phyloP scores from a whole-genome alignment of 2,113 vertebrate genomes.

The Pteruthius melanotis region DNA sequence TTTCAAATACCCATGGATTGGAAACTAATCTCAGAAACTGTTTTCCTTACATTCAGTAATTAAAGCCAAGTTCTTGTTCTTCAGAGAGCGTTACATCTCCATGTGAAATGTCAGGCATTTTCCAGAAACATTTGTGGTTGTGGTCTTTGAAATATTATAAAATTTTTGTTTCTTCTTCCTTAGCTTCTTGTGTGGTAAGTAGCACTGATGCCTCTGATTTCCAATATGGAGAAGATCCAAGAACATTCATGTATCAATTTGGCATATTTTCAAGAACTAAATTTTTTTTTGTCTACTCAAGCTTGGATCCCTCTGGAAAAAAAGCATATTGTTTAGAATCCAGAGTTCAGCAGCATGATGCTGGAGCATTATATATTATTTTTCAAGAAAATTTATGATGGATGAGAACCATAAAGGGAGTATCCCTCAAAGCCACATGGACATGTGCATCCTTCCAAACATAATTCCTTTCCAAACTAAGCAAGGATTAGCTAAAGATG shows the following conservation, averaged over 20 bases:
- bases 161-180: background rate
- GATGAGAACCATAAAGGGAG: background rate
- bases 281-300: background rate
- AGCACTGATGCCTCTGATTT: constrained; percentile 4
- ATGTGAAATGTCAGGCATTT: constrained; percentile 5
- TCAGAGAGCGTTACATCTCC: background rate
- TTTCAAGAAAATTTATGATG: background rate
- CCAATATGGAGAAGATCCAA: constrained; percentile 45
- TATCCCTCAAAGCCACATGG: constrained; percentile 11
- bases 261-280: constrained; percentile 29
- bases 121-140: background rate
- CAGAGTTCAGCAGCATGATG: background rate
- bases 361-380: background rate
- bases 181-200: constrained; percentile 28
- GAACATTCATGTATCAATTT: constrained; percentile 37
- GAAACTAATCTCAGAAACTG: background rate
- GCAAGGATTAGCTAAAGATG: constrained; percentile 51
- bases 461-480: constrained; percentile 52
- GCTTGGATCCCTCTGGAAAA: background rate
- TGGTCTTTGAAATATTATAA: constrained; percentile 20
- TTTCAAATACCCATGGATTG: background rate
- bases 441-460: constrained; percentile 47
- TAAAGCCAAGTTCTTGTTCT: background rate
- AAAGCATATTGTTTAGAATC: background rate
- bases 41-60: constrained; percentile 17